Evolutionary conservation across 2,113 vertebrate species (phyloP).

Genomic region (Pycnonotus jocosus): DNA sequence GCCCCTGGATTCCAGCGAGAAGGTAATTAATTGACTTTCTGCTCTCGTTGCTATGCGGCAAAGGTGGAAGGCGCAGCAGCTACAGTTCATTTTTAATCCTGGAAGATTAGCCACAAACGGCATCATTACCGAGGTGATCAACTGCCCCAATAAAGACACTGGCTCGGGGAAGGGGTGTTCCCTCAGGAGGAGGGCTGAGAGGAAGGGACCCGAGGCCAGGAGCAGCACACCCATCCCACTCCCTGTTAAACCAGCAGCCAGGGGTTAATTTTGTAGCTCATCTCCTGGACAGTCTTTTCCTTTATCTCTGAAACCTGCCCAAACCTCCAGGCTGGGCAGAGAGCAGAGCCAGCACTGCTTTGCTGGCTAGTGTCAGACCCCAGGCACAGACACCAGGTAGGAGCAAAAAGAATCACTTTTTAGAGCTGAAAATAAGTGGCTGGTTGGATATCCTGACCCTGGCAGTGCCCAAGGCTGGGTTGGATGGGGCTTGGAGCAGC

Average conservation of each 20-base stretch:
- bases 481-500: not conserved
- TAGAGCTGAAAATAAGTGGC: not conserved
- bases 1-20: conserved; percentile 40
- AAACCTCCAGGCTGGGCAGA: not conserved
- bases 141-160: not conserved
- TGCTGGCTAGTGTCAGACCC: not conserved
- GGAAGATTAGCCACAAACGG: conserved; percentile 18
- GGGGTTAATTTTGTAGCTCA: not conserved
- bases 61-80: conserved; percentile 42
- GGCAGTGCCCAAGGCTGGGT: not conserved
- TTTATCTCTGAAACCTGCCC: not conserved
- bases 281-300: not conserved
- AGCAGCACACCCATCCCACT: not conserved
- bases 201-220: not conserved
- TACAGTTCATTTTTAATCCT: conserved; percentile 42
- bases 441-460: not conserved
- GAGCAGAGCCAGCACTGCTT: not conserved
- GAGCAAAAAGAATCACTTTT: not conserved
- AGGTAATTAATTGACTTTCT: conserved; percentile 80
- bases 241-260: not conserved
- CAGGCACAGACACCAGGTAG: accelerated
- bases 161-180: not conserved
- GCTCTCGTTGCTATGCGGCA: conserved; percentile 69
- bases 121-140: conserved; percentile 7
- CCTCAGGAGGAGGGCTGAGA: not conserved